Base-by-base conservation (phyloP, 2,888 invertebrate genomes). In the Sipha maydis region DNA sequence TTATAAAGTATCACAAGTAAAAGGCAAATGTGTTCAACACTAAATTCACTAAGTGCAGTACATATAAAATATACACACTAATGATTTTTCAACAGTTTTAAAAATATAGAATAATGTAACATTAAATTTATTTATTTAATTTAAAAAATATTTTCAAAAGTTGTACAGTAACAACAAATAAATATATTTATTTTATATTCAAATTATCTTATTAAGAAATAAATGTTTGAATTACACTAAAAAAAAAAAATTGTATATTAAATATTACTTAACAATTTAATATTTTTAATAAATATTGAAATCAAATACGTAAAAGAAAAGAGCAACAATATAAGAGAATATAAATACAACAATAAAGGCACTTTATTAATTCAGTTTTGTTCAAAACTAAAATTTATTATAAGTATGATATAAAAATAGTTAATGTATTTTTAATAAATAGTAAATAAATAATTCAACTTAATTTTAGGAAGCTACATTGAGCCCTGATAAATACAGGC, bases 1-100 rank as follows among this genome's bases (percentile, higher is more conserved):
- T 73, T 79, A 71, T 56, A 79, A 76, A 79, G 67, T 86, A 86
- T 86, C 86, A 86, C 86, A 86, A 86, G 25, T 85, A 79, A 79
- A 75, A 71, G 86, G 86, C 86, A 86, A 86, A 75, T 4, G 25
- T 69, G 77, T 77, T 85, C 17, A 85, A 77, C 85, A 77, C 85
- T 71, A 82, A 8, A 71, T 5, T 71, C 71, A 85, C 77, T 31
- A 48, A 77, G 85, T 85, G 85, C 67, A 67, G 69, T 31, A 85
- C 54, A 69, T 31, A 21, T 17, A n/a, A 75, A 28, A 28, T n/a
- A 31, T 31, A 69, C 31, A 73, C 25, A 28, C 28, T 41, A 48
- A 5, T 76, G 61, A 61, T 61, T 69, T 77, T 85, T 48, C 67
- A 77, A 85, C 77, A 77, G 34, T 48, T 77, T 77, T 85, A 77